These are phyloP conservation scores for Drosophila virilis DNA, from an alignment of 1,140 invertebrate species.

Conservation along the genomic window DNA sequence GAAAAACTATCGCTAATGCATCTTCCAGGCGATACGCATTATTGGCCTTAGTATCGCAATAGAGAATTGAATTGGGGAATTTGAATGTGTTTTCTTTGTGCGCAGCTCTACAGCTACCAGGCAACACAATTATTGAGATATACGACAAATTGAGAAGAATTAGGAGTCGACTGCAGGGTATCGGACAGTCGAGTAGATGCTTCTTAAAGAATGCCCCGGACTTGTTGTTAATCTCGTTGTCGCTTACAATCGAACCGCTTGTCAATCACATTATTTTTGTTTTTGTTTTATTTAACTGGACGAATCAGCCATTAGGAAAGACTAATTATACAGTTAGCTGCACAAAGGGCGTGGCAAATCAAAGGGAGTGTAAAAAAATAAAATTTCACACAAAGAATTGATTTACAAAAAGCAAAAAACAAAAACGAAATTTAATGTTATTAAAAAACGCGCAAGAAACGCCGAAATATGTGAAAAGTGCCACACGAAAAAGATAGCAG, in stretches of 20 bases:
- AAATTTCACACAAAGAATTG: not conserved
- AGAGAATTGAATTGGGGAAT: too few relatives aligned
- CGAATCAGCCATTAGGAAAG: conserved; percentile 62
- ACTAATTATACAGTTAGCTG: conserved; percentile 61
- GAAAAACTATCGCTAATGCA: too few relatives aligned
- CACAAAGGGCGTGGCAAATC: not conserved
- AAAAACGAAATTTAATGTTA: not conserved
- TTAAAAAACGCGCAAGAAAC: not conserved
- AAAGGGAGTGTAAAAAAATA: not conserved
- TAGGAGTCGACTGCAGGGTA: not conserved
- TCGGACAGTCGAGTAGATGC: not conserved
- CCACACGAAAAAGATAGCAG: not conserved
- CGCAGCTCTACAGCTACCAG: too few relatives aligned
- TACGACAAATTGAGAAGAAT: too few relatives aligned
- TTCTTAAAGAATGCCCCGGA: not conserved
- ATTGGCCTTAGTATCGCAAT: too few relatives aligned
- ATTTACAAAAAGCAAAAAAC: too few relatives aligned
- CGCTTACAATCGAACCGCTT: conserved; percentile 62
- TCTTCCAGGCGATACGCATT: too few relatives aligned
- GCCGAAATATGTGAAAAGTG: not conserved
- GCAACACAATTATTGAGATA: too few relatives aligned
- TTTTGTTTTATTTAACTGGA: not conserved
- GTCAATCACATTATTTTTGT: conserved; percentile 54
- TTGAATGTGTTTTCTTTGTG: too few relatives aligned
- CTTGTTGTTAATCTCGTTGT: conserved; percentile 35